phyloP scores from a whole-genome alignment of 2,113 vertebrate species.

The Vimba vimba region DNA sequence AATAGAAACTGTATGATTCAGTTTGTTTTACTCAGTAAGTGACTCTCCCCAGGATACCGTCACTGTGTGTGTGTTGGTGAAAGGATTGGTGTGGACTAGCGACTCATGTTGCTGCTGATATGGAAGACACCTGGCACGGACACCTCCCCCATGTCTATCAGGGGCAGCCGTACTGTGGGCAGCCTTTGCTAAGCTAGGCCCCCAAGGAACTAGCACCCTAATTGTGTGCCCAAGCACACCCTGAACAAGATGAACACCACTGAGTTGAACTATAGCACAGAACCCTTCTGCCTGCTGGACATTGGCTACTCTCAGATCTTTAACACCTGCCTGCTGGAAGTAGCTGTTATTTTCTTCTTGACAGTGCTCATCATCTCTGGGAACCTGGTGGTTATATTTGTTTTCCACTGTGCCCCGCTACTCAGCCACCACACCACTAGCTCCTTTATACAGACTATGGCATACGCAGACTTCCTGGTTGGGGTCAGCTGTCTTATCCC shows the following conservation, averaged over 20 bases:
- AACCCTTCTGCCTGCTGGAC: conserved; percentile 91
- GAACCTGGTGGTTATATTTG: conserved; percentile 95
- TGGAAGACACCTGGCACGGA: conserved; percentile 72
- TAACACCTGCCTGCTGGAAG: conserved; percentile 92
- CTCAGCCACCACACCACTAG: conserved; percentile 96
- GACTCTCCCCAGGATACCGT: neutral
- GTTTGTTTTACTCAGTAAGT: neutral
- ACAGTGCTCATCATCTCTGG: conserved; percentile 94
- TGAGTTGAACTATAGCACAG: conserved; percentile 84
- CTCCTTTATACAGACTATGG: conserved; percentile 99
- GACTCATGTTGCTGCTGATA: conserved; percentile 54
- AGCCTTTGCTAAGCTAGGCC: conserved; percentile 39
- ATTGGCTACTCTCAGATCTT: conserved; percentile 86
- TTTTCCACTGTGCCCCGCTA: conserved; percentile 97
- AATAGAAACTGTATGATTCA: conserved; percentile 18
- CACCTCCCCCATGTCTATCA: conserved; percentile 67
- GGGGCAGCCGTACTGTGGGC: conserved; percentile 27
- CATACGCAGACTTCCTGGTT: conserved; percentile 95
- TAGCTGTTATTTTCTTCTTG: conserved; percentile 89
- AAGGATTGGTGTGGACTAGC: conserved; percentile 23
- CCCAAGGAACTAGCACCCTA: conserved; percentile 46
- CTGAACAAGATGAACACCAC: conserved; percentile 93
- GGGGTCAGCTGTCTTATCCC: conserved; percentile 96
- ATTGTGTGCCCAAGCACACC: conserved; percentile 57
- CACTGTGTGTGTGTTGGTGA: neutral